Percentiles rank a stretch among this genome's conserved stretches.
phyloP scores from a whole-genome alignment of 2,888 invertebrate species.

The Heteromurus nitidus region DNA sequence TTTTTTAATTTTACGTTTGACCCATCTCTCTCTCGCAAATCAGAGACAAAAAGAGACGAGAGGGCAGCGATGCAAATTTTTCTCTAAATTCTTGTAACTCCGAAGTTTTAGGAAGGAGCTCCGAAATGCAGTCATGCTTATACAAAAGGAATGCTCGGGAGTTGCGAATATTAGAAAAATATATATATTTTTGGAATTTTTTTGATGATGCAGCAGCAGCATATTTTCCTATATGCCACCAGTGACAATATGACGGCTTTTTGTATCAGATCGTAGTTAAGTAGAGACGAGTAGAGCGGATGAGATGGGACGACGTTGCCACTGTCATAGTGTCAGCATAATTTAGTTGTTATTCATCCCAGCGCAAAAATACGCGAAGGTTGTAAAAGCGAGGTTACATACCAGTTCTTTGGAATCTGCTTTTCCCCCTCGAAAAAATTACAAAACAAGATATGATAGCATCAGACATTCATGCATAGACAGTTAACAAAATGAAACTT shows the following conservation, averaged over 20 bases:
- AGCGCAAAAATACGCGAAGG: constrained; percentile 12
- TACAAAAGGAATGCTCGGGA: too few relatives aligned
- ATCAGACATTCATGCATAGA: neutral
- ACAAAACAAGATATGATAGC: neutral
- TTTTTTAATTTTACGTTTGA: constrained; percentile 27
- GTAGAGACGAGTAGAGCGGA: too few relatives aligned
- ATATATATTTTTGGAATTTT: too few relatives aligned
- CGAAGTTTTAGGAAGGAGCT: neutral
- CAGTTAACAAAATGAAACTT: constrained; percentile 2
- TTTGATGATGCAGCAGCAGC: too few relatives aligned
- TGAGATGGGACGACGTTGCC: neutral
- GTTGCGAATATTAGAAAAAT: too few relatives aligned
- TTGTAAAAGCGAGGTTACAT: too few relatives aligned
- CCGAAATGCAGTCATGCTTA: constrained; percentile 22
- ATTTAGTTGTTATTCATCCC: neutral
- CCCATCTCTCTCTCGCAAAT: neutral
- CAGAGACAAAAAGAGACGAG: neutral
- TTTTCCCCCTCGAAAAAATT: too few relatives aligned
- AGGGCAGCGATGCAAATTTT: neutral
- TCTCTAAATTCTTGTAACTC: neutral
- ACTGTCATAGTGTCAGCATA: constrained; percentile 24
- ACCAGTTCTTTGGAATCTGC: too few relatives aligned
- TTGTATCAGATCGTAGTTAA: too few relatives aligned
- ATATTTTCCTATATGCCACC: too few relatives aligned
- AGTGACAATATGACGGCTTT: neutral